Base-by-base conservation (phyloP, 2,888 invertebrate species). In the Galeruca laticollis region DNA sequence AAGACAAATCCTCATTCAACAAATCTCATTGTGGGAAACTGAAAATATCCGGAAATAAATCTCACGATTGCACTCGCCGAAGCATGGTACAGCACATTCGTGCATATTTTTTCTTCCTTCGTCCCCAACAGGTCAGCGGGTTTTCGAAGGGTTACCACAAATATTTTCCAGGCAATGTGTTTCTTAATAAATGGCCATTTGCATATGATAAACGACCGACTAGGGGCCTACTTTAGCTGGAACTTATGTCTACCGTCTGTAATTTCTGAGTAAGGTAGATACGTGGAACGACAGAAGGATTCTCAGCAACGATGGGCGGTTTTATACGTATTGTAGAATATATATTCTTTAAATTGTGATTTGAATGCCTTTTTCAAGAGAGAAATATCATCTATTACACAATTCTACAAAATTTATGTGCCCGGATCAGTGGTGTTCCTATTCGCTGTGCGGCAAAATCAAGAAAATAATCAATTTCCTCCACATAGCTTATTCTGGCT, bases 141-240 rank as follows among this genome's bases (percentile, higher is more conserved):
- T 61, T 70, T 68, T 68, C 66, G 62, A 63, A 70, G 73, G 70
- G 70, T 70, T 70, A 66, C 65, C 65, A 59, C 73, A 70, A 69
- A 73, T 70, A 70, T 73, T 73, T 73, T 73, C 70, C 70, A 67
- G 68, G 69, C 70, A 71, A 73, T 73, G 66, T 70, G 70, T 67
- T 70, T 47, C 21, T 51, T 70, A 66, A 73, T 71, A 73, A 70
- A 73, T 73, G 70, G 69, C 60, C 70, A 70, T 69, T 73, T 73
- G 66, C 69, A 49, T 73, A 71, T 73, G 70, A 73, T 73, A 67
- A 70, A 73, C 68, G 59, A 51, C 31, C n/a, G 15, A 54, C 54
- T 6, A 5, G 10, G 37, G 56, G 56, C 15, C 18, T 56, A 56
- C 26, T 15, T 56, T 15, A 31, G 10, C 15, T n/a, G 8, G 11